Conservation (phyloP, 2,797 vertebrate genomes). For the Micromesistius poutassou region DNA sequence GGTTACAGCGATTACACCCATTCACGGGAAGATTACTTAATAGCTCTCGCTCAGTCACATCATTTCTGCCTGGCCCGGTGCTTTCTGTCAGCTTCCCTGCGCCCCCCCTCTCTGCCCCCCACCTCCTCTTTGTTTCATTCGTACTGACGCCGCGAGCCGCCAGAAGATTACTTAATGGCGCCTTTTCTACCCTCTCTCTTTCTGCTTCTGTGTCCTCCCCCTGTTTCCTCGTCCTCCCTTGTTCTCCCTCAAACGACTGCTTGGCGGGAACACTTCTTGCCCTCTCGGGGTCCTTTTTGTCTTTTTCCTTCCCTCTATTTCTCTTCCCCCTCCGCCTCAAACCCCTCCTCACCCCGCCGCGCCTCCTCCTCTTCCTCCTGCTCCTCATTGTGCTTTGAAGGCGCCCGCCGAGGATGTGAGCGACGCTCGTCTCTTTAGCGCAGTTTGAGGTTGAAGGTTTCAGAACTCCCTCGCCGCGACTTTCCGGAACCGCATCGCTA, state of each 20-base stretch:
- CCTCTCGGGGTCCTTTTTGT: constrained; percentile 39
- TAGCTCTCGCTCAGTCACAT: constrained; percentile 55
- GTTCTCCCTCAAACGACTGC: constrained; percentile 40
- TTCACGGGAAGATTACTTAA: constrained; percentile 69
- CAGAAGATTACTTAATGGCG: constrained; percentile 51
- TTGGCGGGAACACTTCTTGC: constrained; percentile 36
- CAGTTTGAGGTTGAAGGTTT: constrained; percentile 39
- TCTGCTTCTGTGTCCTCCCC: constrained; percentile 36
- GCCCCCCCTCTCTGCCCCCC: constrained; percentile 37
- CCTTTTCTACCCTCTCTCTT: constrained; percentile 43
- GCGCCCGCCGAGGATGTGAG: not conserved
- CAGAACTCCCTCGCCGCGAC: constrained; percentile 49
- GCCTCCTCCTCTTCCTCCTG: constrained; percentile 44
- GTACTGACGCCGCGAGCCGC: constrained; percentile 46
- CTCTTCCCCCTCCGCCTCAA: constrained; percentile 50
- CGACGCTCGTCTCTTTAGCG: constrained; percentile 40
- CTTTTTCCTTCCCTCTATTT: constrained; percentile 35
- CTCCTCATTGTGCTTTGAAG: constrained; percentile 38
- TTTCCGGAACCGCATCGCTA: constrained; percentile 17
- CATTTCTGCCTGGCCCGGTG: constrained; percentile 55
- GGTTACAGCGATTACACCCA: constrained; percentile 67
- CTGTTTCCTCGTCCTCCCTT: constrained; percentile 15
- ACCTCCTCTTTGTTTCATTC: constrained; percentile 42
- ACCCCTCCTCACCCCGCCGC: constrained; percentile 50
- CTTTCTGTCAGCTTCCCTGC: constrained; percentile 52